Base-by-base conservation (phyloP, 2,888 invertebrate species). In the Hyposoter didymator region DNA sequence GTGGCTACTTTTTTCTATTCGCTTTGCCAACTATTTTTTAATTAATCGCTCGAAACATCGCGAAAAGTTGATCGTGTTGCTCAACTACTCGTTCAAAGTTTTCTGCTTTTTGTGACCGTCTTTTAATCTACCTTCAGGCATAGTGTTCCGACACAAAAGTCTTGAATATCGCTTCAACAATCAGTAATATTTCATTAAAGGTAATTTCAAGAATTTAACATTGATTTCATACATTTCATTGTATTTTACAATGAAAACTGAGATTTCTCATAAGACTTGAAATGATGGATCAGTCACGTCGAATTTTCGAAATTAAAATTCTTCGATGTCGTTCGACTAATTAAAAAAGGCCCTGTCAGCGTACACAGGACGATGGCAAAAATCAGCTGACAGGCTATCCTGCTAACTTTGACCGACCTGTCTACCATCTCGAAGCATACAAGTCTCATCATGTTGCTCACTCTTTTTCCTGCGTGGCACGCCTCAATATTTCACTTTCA, bases 371-470 rank as follows among this genome's bases (percentile, higher is more conserved):
- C n/a, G n/a, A n/a, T n/a, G n/a, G n/a, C n/a, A n/a, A n/a, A n/a
- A n/a, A n/a, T n/a, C n/a, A n/a, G n/a, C n/a, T n/a, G n/a, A n/a
- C n/a, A n/a, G n/a, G n/a, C n/a, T n/a, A n/a, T n/a, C 78, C 69
- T 52, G 79, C 70, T 79, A 84, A 70, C 79, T 73, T 73, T 78
- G 83, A 83, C 66, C 73, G 49, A 39, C 45, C 66, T 49, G 32
- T 8, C 28, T 59, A 14, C 8, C 6, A 52, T 55, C 45, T 43
- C 22, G n/a, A 62, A 12, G 19, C 52, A 70, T 49, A 45, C 64
- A 74, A 82, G 45, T 72, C 43, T 66, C 66, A 78, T 59, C 59
- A 22, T 47, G 28, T 52, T 43, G 8, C 32, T 32, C 32, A 22
- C 12, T n/a, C 43, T 43, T 17, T 35, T 17, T n/a, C 35, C 17